A percentile compares a stretch with the other conserved stretches of the same genome.
phyloP scores from a whole-genome alignment of 2,797 vertebrate genomes.

The Urosaurus nigricauda region DNA sequence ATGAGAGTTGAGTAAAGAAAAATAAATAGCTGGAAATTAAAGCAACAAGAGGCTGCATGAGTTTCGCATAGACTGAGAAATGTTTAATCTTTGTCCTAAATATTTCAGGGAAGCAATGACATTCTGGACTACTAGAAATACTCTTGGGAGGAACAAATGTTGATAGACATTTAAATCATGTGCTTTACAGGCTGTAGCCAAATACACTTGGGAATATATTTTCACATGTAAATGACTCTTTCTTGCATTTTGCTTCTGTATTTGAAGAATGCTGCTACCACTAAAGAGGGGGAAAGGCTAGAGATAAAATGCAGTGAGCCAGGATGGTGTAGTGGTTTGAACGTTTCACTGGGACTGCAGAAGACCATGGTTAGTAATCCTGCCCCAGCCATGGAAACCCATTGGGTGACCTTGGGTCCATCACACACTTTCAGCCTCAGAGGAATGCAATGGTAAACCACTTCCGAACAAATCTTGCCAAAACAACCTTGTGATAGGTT shows the following conservation, averaged over 20 bases:
- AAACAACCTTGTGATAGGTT: too few species aligned
- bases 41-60: slow-evolving; percentile 34
- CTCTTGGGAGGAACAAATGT: slow-evolving; percentile 42
- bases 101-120: slow-evolving; percentile 25
- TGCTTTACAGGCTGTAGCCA: slow-evolving; percentile 18
- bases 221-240: background rate
- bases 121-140: slow-evolving; percentile 32
- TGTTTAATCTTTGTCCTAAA: slow-evolving; percentile 59
- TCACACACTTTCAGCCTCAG: too few species aligned
- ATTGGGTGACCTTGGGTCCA: too few species aligned
- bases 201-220: slow-evolving; percentile 1
- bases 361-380: too few species aligned
- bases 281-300: background rate
- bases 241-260: background rate
- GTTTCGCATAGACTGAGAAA: slow-evolving; percentile 47
- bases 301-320: background rate
- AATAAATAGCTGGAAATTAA: slow-evolving; percentile 32
- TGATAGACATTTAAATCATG: slow-evolving; percentile 21
- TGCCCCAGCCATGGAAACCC: too few species aligned
- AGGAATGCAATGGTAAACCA: too few species aligned
- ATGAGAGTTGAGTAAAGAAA: slow-evolving; percentile 18
- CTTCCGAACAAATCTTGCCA: too few species aligned
- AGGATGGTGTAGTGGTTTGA: too few species aligned
- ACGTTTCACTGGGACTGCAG: too few species aligned
- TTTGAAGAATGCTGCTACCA: background rate